Evolutionary conservation across 1,140 invertebrate genomes (phyloP).

Genomic region (Lepidurus packardi): DNA sequence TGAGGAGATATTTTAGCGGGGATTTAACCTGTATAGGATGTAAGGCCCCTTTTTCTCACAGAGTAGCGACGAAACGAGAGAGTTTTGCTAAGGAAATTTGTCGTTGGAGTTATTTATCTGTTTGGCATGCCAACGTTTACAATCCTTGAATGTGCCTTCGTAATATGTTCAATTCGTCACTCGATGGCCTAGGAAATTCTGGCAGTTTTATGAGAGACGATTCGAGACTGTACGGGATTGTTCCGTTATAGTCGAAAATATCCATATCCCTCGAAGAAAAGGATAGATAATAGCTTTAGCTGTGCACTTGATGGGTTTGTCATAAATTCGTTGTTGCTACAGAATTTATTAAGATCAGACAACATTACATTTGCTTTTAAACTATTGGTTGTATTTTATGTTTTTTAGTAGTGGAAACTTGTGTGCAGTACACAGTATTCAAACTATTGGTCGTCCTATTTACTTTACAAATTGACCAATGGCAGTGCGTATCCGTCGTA

Average conservation of each 20-base stretch:
- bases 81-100: not conserved
- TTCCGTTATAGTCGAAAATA: not conserved
- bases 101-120: not conserved
- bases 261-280: not conserved
- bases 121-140: not conserved
- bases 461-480: too few species aligned
- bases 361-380: not conserved
- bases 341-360: not conserved
- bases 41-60: not conserved
- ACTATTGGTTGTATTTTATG: not conserved
- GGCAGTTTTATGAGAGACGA: not conserved
- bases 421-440: not conserved
- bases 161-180: not conserved
- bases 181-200: not conserved
- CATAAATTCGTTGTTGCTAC: not conserved
- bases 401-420: not conserved
- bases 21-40: not conserved
- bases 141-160: slow-evolving; percentile 3
- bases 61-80: not conserved
- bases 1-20: not conserved
- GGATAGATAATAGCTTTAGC: not conserved
- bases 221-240: not conserved
- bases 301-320: not conserved
- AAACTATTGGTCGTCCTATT: too few species aligned
- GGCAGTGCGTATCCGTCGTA: too few species aligned